These are phyloP conservation scores for Eurypyga helias DNA, from an alignment of 2,113 vertebrate species.

Conservation along the genomic window DNA sequence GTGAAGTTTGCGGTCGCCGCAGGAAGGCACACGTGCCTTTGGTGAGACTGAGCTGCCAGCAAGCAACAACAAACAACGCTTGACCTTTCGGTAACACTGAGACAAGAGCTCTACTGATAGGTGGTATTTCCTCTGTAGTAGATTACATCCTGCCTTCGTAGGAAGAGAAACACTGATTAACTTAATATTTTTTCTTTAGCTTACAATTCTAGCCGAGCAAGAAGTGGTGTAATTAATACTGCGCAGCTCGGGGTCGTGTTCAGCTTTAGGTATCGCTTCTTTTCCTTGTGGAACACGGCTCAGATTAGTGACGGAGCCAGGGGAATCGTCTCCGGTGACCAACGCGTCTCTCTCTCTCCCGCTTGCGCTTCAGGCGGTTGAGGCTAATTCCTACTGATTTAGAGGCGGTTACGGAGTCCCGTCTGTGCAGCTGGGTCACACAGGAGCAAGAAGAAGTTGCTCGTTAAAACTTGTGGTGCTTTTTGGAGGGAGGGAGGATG, in stretches of 20 bases:
- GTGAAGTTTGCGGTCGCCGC: neutral
- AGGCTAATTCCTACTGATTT: neutral
- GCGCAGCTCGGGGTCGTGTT: neutral
- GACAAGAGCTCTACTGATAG: neutral
- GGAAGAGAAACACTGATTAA: neutral
- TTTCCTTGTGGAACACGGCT: neutral
- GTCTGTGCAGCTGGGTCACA: neutral
- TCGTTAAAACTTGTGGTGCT: neutral
- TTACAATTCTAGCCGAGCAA: neutral
- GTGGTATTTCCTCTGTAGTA: neutral
- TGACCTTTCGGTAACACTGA: neutral
- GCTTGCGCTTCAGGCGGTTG: neutral
- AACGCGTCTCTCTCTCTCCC: rapidly evolving
- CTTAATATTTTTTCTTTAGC: neutral
- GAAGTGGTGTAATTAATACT: neutral
- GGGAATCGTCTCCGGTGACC: neutral
- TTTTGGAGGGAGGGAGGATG: neutral
- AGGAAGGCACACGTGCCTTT: neutral
- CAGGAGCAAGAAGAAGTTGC: neutral
- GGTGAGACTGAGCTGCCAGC: neutral
- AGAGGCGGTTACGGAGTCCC: neutral
- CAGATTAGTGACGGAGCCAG: neutral
- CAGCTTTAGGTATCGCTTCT: neutral
- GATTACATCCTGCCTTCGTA: neutral
- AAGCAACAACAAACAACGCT: neutral